These are phyloP conservation scores for Cheilosia variabilis DNA, from an alignment of 2,888 invertebrate species.

Conservation along the genomic window DNA sequence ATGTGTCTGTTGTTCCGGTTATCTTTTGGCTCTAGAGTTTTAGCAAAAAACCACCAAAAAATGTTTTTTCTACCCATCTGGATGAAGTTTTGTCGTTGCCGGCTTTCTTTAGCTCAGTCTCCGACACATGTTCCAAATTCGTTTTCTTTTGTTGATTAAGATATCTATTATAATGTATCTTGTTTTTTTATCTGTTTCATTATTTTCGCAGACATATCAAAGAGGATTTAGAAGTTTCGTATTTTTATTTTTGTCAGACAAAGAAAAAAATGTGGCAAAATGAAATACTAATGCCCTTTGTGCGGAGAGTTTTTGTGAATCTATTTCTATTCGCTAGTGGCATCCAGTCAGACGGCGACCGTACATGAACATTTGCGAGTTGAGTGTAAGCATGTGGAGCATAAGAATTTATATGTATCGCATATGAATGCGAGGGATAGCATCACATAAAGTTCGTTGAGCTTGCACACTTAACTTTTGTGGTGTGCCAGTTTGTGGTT, in stretches of 20 bases:
- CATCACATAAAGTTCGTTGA: conserved; percentile 32
- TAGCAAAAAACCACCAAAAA: neutral
- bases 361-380: conserved; percentile 3
- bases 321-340: neutral
- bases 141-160: conserved; percentile 19
- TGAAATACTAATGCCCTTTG: conserved; percentile 29
- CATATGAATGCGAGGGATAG: neutral
- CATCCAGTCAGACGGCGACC: conserved; percentile 1
- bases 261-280: conserved; percentile 4
- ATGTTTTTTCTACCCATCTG: neutral
- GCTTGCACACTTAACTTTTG: conserved; percentile 8
- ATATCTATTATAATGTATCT: neutral
- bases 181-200: neutral
- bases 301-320: conserved; percentile 8
- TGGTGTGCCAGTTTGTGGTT: conserved; percentile 35
- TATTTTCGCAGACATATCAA: conserved; percentile 12
- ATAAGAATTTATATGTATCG: neutral
- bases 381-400: conserved; percentile 8
- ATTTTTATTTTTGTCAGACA: neutral
- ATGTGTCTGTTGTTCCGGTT: conserved; percentile 1
- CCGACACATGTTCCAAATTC: conserved; percentile 27
- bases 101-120: neutral
- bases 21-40: conserved; percentile 4
- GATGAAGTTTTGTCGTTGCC: neutral
- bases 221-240: conserved; percentile 16